These are phyloP conservation scores for Eristalis tenax DNA, from an alignment of 2,888 invertebrate genomes.

Conservation along the genomic window DNA sequence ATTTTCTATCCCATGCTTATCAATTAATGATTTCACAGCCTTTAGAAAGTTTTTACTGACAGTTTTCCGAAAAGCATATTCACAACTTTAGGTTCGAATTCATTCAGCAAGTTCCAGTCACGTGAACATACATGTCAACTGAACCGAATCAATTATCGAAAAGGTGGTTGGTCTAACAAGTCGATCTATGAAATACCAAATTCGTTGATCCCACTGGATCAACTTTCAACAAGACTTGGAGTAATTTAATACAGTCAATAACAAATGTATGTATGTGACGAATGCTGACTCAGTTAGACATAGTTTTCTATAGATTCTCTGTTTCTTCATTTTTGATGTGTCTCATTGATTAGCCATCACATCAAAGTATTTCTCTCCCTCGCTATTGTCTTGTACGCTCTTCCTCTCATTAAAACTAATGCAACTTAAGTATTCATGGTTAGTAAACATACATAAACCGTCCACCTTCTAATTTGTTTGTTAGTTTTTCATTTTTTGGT, in stretches of 20 bases:
- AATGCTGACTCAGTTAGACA: neutral
- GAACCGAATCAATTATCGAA: neutral
- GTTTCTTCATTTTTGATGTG: neutral
- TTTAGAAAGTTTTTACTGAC: neutral
- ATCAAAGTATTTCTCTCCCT: neutral
- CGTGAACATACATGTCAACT: neutral
- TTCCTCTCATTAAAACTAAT: constrained; percentile 6
- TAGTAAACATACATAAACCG: constrained; percentile 43
- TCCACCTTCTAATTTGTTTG: constrained; percentile 40
- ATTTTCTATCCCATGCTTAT: neutral
- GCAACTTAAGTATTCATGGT: constrained; percentile 59
- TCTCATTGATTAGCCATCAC: neutral
- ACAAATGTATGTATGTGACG: too few relatives aligned
- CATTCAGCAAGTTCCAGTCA: neutral
- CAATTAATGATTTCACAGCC: neutral
- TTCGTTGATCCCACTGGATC: neutral
- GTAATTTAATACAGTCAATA: neutral
- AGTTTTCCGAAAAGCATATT: too few relatives aligned
- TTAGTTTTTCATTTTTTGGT: constrained; percentile 47
- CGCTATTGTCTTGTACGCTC: neutral
- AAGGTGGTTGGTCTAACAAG: neutral
- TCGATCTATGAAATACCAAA: neutral
- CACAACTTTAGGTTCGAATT: too few relatives aligned
- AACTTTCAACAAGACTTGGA: neutral
- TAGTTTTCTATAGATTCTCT: neutral